Percentiles rank a stretch among this genome's conserved stretches.
These are phyloP conservation scores for Coendou prehensilis DNA, from an alignment of 2,797 vertebrate genomes.

Conservation along the genomic window DNA sequence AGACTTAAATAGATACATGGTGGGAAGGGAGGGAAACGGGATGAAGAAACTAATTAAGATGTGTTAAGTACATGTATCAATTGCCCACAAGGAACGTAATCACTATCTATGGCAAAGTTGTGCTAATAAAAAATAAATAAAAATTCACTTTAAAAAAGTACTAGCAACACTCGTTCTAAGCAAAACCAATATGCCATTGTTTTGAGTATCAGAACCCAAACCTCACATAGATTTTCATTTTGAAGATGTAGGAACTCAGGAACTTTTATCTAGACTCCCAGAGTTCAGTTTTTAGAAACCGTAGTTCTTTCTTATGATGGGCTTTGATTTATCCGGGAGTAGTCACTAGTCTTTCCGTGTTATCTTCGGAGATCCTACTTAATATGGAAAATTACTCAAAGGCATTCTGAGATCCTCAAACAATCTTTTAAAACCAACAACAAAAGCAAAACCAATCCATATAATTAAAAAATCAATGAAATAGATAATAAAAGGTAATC, in stretches of 20 bases:
- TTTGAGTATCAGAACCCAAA: neutral
- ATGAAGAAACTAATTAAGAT: no score
- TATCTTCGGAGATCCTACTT: neutral
- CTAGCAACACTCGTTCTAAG: neutral
- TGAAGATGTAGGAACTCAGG: neutral
- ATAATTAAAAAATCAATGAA: neutral
- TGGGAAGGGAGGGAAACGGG: neutral
- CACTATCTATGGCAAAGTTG: neutral
- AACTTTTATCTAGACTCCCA: neutral
- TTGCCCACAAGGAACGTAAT: neutral
- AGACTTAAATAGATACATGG: neutral
- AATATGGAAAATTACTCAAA: neutral
- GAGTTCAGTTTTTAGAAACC: neutral
- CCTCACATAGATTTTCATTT: neutral
- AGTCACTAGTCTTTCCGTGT: neutral
- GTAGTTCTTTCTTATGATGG: neutral
- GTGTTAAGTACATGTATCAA: neutral
- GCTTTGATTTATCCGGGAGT: neutral
- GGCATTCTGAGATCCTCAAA: neutral
- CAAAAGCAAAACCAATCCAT: slow-evolving; percentile 18
- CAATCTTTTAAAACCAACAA: slow-evolving; percentile 30
- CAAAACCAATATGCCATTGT: neutral
- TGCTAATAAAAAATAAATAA: neutral
- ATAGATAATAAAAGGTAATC: neutral
- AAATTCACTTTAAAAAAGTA: neutral